Percentiles rank a stretch among this genome's conserved stretches.
Conservation (phyloP, 2,888 invertebrate species). For the Thecocarcelia acutangulata region DNA sequence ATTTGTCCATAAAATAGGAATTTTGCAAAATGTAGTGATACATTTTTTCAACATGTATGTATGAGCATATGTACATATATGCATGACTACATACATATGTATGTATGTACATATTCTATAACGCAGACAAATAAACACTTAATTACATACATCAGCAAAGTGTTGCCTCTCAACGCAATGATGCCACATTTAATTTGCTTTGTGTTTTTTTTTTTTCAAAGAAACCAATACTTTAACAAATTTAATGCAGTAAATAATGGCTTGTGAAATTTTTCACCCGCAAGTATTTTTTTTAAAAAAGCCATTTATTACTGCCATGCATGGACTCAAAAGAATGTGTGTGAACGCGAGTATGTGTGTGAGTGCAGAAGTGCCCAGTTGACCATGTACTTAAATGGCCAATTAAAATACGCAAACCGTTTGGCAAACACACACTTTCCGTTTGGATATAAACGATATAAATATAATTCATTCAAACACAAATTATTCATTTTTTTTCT, state of each 20-base stretch:
- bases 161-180: slow-evolving; percentile 25
- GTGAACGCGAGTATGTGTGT: neutral
- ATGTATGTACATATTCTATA: too few species aligned
- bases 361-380: neutral
- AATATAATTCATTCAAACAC: too few species aligned
- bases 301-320: slow-evolving; percentile 56
- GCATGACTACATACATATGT: neutral
- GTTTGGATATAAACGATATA: too few species aligned
- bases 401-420: too few species aligned
- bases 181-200: slow-evolving; percentile 36
- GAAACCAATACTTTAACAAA: slow-evolving; percentile 38
- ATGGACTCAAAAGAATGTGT: neutral
- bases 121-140: neutral
- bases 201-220: slow-evolving; percentile 12
- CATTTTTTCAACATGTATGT: slow-evolving; percentile 3
- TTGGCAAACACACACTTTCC: too few species aligned
- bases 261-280: neutral
- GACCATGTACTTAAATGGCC: neutral
- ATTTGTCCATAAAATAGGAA: slow-evolving; percentile 1
- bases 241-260: slow-evolving; percentile 3
- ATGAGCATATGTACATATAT: too few species aligned
- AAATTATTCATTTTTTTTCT: too few species aligned
- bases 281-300: slow-evolving; percentile 9
- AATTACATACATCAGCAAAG: slow-evolving; percentile 6
- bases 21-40: slow-evolving; percentile 33